Base-by-base conservation (phyloP, 2,888 invertebrate genomes). In the Drosophila niveifrons region DNA sequence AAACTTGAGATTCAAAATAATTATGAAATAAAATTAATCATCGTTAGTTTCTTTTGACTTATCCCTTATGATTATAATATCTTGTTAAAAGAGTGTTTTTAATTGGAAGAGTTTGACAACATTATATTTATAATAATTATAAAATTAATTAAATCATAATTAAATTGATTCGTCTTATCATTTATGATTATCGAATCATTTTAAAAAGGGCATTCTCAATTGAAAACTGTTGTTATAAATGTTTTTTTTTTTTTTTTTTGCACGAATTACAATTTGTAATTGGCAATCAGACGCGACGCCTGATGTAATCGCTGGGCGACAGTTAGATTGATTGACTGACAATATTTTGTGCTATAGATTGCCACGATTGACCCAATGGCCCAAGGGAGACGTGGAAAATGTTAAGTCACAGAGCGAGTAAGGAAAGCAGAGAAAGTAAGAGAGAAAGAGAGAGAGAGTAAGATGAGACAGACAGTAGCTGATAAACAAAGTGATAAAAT, bases 401-500 rank as follows among this genome's bases (percentile, higher is more conserved):
- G 4, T 36, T 1, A 3, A 36, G 36, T n/a, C 2, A 23, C 3
- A 36, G 9, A 52, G 0, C 10, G 11, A 8, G 2, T 6, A 17
- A 28, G 4, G 11, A 10, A 31, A n/a, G 11, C 2, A 44, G 18
- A 34, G 13, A 11, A 13, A 47, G 23, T 46, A n/a, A n/a, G 41
- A 7, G 9, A 23, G 17, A 46, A 9, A 48, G 28, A 28, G 23
- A 13, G 36, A 11, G 18, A 34, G 31, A 13, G 3, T 31, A 47
- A 15, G 10, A 1, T 51, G 11, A 51, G 13, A 56, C 48, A 44
- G 18, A 13, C 59, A 55, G 46, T 13, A 34, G 44, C 52, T 79
- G 72, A 85, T 85, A 85, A 82, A 79, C 72, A 85, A 76, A 72
- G 72, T 72, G 80, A 89, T 89, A 79, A 89, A 88, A 82, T 43